Base-by-base conservation (phyloP, 1,140 invertebrate species). In the Zelostemma sp. region DNA sequence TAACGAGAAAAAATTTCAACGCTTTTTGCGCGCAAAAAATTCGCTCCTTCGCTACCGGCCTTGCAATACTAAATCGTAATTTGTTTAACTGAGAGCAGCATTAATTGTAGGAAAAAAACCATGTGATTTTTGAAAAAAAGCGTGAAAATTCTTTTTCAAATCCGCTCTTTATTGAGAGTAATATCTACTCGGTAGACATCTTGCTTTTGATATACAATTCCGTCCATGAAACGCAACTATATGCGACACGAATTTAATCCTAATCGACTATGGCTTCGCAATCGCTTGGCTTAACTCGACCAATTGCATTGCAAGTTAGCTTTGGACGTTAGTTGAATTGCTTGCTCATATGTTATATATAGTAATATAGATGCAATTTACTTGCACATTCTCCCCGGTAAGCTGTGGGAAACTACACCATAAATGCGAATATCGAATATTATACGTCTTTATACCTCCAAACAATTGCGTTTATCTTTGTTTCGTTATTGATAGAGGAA, bases 251-350 rank as follows among this genome's bases (percentile, higher is more conserved):
- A 46, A 19, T 46, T 46, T 46, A 46, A 46, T 46, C 43, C 43
- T 65, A 65, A 65, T 65, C 47, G 53, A 35, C 47, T 33, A 48
- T 16, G 47, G 16, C 38, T 49, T 33, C 16, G 54, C 35, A 46
- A 64, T 50, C 53, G 53, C 35, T 57, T 51, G 54, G 46, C 38
- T 64, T 46, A 57, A 56, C 47, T 40, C 28, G 54, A 28, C 48
- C 38, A 56, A 57, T 48, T 64, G 40, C 46, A 19, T 51, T 28
- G 25, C 46, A 51, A 57, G 45, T 57, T 50, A 46, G 48, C 53
- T 51, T 33, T 18, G 40, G 17, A 46, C 21, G 21, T 28, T 12
- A 40, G 28, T n/a, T 12, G 18, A 47, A 35, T 46, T 14, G 31
- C 28, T 31, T 21, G 56, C 28, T 17, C 28, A 25, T 46, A 19